Conservation (phyloP, 2,113 vertebrate species). For the Atlantisia rogersi region DNA sequence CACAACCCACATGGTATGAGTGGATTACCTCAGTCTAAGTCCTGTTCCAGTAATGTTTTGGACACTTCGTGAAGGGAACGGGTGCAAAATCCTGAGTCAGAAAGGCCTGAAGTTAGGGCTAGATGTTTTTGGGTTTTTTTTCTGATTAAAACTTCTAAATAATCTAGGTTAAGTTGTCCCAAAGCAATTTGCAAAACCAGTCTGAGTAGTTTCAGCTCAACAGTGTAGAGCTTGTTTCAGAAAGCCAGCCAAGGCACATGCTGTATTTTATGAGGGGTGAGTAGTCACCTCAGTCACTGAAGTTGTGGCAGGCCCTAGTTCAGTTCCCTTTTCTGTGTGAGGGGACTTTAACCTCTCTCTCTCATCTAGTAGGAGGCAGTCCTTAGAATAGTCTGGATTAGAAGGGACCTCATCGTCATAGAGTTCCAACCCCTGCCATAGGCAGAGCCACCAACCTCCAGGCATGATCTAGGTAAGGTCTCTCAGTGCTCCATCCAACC, state of each 20-base stretch:
- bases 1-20: not conserved
- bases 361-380: not conserved
- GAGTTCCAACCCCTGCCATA: too few species aligned
- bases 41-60: not conserved
- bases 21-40: not conserved
- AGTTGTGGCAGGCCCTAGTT: not conserved
- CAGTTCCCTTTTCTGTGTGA: not conserved
- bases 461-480: too few species aligned
- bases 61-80: not conserved
- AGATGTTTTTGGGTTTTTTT: not conserved
- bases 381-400: not conserved
- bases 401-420: too few species aligned
- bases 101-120: not conserved
- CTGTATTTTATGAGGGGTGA: not conserved
- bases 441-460: too few species aligned
- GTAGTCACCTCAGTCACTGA: not conserved
- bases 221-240: not conserved
- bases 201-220: not conserved
- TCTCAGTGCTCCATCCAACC: too few species aligned
- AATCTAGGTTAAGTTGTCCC: not conserved
- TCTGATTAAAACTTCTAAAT: not conserved
- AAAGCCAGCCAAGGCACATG: not conserved
- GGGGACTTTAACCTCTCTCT: not conserved
- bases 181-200: not conserved
- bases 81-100: not conserved